phyloP scores from a whole-genome alignment of 2,888 invertebrate species.

The Trilocha varians region DNA sequence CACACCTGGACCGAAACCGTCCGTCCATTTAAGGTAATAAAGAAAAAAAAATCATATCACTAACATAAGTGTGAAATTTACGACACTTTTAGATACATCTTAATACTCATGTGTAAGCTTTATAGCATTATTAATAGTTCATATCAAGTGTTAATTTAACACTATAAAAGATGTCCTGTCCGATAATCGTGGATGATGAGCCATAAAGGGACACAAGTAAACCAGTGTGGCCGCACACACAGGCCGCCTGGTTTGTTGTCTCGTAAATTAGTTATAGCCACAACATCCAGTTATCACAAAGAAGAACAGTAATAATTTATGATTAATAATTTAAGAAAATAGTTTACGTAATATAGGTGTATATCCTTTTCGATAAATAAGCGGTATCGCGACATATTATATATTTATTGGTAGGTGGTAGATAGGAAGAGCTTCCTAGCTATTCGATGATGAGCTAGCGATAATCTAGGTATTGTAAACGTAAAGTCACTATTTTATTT shows the following conservation, averaged over 20 bases:
- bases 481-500: no score
- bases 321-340: no score
- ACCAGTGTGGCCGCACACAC: slow-evolving; percentile 6
- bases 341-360: no score
- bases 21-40: not conserved
- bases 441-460: no score
- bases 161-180: slow-evolving; percentile 31
- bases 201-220: slow-evolving; percentile 28
- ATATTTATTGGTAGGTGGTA: no score
- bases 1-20: no score
- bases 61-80: no score
- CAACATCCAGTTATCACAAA: not conserved
- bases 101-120: not conserved
- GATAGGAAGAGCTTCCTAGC: no score
- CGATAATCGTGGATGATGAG: slow-evolving; percentile 30
- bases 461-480: no score
- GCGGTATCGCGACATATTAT: no score
- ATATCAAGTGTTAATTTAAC: slow-evolving; percentile 43
- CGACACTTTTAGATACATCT: slow-evolving; percentile 7
- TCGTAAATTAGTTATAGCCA: not conserved
- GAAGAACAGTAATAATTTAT: not conserved
- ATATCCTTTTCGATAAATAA: no score
- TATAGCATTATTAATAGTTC: slow-evolving; percentile 9
- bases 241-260: slow-evolving; percentile 3
- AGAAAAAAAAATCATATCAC: not conserved